Evolutionary conservation across 2,797 vertebrate genomes (phyloP).

Genomic region (Microctenopoma stevenorrisi): DNA sequence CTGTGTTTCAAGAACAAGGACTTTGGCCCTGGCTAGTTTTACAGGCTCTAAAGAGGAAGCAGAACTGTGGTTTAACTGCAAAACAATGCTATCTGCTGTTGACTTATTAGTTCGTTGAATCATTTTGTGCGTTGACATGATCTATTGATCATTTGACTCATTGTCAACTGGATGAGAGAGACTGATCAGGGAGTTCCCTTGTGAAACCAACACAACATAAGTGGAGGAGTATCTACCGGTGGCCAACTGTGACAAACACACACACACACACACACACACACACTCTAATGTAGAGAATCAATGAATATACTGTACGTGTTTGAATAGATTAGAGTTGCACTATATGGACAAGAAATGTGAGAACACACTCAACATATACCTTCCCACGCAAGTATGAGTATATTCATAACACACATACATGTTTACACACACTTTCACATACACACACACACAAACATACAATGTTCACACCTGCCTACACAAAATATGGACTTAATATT

Average conservation of each 20-base stretch:
- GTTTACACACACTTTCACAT: conserved; percentile 16
- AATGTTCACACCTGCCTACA: conserved; percentile 68
- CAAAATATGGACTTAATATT: conserved; percentile 73
- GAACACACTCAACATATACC: conserved; percentile 55
- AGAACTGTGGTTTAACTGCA: conserved; percentile 44
- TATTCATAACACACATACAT: conserved; percentile 32
- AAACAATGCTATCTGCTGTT: conserved; percentile 53
- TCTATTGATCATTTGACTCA: conserved; percentile 29
- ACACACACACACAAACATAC: conserved; percentile 49
- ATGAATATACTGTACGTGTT: conserved; percentile 80
- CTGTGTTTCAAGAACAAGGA: not conserved
- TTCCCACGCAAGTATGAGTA: conserved; percentile 31
- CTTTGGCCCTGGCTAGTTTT: conserved; percentile 38
- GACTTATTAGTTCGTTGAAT: conserved; percentile 31
- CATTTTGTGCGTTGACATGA: conserved; percentile 30
- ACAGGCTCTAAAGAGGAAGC: conserved; percentile 48
- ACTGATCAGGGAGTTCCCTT: conserved; percentile 38
- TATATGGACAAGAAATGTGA: conserved; percentile 74
- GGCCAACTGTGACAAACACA: conserved; percentile 81
- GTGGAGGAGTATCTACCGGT: conserved; percentile 73
- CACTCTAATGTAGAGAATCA: conserved; percentile 74
- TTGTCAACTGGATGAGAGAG: conserved; percentile 26
- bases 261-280: conserved; percentile 42
- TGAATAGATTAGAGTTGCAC: conserved; percentile 75
- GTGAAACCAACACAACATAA: conserved; percentile 56